Conservation (phyloP, 2,113 vertebrate genomes). For the Corydoras sp. region DNA sequence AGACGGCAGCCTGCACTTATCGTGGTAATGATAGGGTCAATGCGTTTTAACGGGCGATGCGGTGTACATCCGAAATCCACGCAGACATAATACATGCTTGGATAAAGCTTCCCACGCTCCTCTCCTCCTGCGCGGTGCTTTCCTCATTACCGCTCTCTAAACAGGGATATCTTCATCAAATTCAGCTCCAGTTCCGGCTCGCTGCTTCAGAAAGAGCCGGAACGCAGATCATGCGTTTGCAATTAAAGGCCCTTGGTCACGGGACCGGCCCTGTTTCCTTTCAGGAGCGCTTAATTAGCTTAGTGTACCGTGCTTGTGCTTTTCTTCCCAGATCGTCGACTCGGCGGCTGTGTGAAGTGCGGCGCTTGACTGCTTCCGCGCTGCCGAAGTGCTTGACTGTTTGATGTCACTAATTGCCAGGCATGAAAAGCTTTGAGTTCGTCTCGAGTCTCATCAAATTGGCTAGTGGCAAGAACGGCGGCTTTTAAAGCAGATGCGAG, state of each 20-base stretch:
- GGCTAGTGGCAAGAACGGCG: slow-evolving; percentile 15
- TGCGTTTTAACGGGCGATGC: not conserved
- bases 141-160: slow-evolving; percentile 47
- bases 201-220: slow-evolving; percentile 30
- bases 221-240: slow-evolving; percentile 17
- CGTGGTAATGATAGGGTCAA: not conserved
- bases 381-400: slow-evolving; percentile 35
- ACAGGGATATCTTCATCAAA: slow-evolving; percentile 46
- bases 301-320: slow-evolving; percentile 29
- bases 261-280: slow-evolving; percentile 33
- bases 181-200: slow-evolving; percentile 33
- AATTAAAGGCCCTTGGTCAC: slow-evolving; percentile 44
- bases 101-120: slow-evolving; percentile 8
- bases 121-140: slow-evolving; percentile 12
- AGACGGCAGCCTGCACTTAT: not conserved
- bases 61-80: slow-evolving; percentile 21
- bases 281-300: slow-evolving; percentile 46
- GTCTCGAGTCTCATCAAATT: slow-evolving; percentile 25
- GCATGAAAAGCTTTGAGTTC: slow-evolving; percentile 28
- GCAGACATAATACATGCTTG: not conserved
- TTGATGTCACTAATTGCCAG: slow-evolving; percentile 40
- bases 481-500: slow-evolving; percentile 8
- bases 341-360: slow-evolving; percentile 28
- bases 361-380: slow-evolving; percentile 36
- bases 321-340: slow-evolving; percentile 29